Evolutionary conservation across 2,797 vertebrate species (phyloP), one percentile per base, ranked within the genome.

Genomic region (Thaleichthys pacificus): DNA sequence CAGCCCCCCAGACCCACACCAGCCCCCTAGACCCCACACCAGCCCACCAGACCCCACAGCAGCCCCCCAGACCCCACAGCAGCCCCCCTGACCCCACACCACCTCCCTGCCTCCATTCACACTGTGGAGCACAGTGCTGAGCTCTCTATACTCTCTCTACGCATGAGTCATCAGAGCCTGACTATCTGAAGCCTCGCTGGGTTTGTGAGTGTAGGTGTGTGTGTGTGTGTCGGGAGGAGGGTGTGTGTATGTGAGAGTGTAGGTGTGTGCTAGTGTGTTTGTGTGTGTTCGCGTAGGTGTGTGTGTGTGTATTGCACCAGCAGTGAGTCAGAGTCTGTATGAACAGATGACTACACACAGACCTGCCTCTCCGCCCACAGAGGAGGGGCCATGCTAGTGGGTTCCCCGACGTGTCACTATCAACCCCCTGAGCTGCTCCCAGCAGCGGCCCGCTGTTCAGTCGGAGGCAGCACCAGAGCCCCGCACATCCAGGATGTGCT

Each of bases 291-390:
- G 66, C 61, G 32, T 66, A 35, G 68, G 66, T 38, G 11, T 14
- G 9, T 67, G 19, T 64, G 30, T 64, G 21, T 64, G 30, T n/a
- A 15, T 42, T 65, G 19, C 8, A 21, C 32, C 63, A 65, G n/a
- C 63, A 12, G 32, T 65, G 63, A 65, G 32, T 65, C 63, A 67
- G 51, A 54, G 72, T 68, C 22, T 56, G 32, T 73, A 63, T 75
- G 62, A 63, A 61, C 66, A 51, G 65, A 67, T 67, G 65, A 67
- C 65, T 4, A 3, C 22, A 42, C 24, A 30, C 24, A 26, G 65
- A 12, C 47, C 47, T 26, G 24, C 47, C 7, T 12, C 15, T 17
- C 5, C 35, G 17, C 30, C 62, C 62, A 64, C 28, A 64, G 30
- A 21, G 62, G 62, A 5, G 17, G 30, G 5, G 19, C 61, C 15